Evolutionary conservation across 2,888 invertebrate genomes (phyloP).

Genomic region (Carabus problematicus): DNA sequence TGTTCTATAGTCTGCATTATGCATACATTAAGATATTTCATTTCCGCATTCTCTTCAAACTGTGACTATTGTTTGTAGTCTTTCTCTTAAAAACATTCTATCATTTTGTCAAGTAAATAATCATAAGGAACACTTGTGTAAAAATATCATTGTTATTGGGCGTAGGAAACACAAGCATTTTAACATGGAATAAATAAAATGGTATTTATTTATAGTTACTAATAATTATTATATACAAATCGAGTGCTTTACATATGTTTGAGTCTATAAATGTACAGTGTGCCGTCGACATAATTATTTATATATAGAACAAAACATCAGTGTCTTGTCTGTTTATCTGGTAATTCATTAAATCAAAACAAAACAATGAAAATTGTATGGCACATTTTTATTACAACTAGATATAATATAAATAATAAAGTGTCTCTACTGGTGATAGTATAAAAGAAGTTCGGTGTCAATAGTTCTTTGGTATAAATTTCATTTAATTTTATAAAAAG

Average conservation of each 20-base stretch:
- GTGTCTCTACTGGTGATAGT: too few species aligned
- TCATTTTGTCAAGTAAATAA: too few species aligned
- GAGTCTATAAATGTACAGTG: conserved; percentile 31
- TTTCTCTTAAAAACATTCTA: too few species aligned
- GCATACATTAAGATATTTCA: too few species aligned
- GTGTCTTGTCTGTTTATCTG: not conserved
- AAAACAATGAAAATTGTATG: conserved; percentile 1
- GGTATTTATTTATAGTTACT: conserved; percentile 31
- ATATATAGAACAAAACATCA: conserved; percentile 16
- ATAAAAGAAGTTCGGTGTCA: too few species aligned
- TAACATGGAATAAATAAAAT: conserved; percentile 39
- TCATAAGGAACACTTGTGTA: not conserved
- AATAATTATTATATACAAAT: conserved; percentile 39
- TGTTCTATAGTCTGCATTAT: too few species aligned
- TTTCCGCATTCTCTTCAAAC: too few species aligned
- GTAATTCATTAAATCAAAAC: not conserved
- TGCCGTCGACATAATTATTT: conserved; percentile 23
- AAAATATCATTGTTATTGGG: not conserved
- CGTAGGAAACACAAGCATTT: conserved; percentile 2
- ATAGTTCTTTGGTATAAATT: too few species aligned
- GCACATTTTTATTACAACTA: not conserved
- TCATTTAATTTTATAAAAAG: too few species aligned
- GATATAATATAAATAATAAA: conserved; percentile 1
- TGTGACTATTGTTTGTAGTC: too few species aligned
- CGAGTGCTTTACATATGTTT: conserved; percentile 34